Evolutionary conservation across 2,797 vertebrate genomes (phyloP).

Genomic region (Nyctalus aviator): DNA sequence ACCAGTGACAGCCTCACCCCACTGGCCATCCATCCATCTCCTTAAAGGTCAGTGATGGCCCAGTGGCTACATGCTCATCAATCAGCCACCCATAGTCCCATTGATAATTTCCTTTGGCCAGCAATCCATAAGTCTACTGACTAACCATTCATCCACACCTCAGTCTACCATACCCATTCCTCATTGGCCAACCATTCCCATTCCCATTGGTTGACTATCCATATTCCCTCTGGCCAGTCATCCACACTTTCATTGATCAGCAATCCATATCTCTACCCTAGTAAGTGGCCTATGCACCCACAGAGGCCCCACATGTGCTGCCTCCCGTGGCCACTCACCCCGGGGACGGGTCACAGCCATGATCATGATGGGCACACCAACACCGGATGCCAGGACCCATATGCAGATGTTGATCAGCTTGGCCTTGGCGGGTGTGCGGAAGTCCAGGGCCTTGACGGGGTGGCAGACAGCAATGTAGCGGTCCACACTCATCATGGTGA

Average conservation of each 20-base stretch:
- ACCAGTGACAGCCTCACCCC: neutral
- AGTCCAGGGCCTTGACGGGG: constrained; percentile 95
- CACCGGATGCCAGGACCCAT: constrained; percentile 95
- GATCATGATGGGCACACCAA: constrained; percentile 96
- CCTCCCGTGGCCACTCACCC: constrained; percentile 86
- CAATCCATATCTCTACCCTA: neutral
- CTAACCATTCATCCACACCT: neutral
- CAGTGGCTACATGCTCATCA: neutral
- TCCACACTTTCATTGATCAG: neutral
- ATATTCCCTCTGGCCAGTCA: neutral
- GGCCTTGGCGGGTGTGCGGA: constrained; percentile 96
- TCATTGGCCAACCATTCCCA: neutral
- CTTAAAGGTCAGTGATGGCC: neutral
- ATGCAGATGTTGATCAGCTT: constrained; percentile 98
- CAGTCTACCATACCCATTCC: neutral
- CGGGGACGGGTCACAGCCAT: constrained; percentile 94
- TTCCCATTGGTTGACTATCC: neutral
- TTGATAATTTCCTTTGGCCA: constrained; percentile 8
- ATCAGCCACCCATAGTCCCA: neutral
- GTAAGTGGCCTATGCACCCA: neutral
- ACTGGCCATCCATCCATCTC: neutral
- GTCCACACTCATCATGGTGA: constrained; percentile 99
- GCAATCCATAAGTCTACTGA: neutral
- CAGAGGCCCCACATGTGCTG: neutral
- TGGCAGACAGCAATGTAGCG: constrained; percentile 97